Conservation (phyloP, 2,797 vertebrate genomes). For the Intellagama lesueurii region DNA sequence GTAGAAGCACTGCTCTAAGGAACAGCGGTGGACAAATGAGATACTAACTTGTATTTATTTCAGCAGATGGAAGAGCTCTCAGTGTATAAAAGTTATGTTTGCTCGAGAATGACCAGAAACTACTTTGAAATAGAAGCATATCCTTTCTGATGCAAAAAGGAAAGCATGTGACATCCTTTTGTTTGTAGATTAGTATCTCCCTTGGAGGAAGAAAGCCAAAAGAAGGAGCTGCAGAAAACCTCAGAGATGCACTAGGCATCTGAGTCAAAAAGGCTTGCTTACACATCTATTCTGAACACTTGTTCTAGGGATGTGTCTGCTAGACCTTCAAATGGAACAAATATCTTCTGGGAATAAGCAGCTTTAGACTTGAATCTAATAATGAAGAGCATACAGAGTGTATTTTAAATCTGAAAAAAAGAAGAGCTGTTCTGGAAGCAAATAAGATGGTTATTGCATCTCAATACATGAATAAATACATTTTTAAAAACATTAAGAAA, state of each 20-base stretch:
- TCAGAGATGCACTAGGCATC: too few relatives aligned
- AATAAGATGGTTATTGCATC: not conserved
- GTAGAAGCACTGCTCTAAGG: not conserved
- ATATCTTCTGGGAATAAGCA: not conserved
- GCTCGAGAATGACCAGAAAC: constrained; percentile 55
- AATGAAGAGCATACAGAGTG: not conserved
- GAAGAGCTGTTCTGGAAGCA: not conserved
- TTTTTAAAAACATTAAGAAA: not conserved
- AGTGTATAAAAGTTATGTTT: not conserved
- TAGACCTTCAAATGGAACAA: not conserved
- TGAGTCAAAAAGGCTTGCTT: not conserved
- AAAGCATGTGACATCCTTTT: constrained; percentile 39
- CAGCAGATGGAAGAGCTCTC: not conserved
- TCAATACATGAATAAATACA: not conserved
- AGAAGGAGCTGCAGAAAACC: constrained; percentile 38
- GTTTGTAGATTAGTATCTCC: constrained; percentile 50
- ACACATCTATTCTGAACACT: not conserved
- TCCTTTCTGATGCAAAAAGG: constrained; percentile 51
- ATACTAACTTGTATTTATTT: not conserved
- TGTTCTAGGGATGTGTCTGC: not conserved
- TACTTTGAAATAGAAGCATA: not conserved
- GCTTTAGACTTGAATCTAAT: not conserved
- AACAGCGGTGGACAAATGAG: not conserved
- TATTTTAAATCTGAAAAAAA: not conserved
- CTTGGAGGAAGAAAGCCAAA: constrained; percentile 49